Evolutionary conservation across 2,797 vertebrate genomes (phyloP).

Genomic region (Dallia pectoralis): DNA sequence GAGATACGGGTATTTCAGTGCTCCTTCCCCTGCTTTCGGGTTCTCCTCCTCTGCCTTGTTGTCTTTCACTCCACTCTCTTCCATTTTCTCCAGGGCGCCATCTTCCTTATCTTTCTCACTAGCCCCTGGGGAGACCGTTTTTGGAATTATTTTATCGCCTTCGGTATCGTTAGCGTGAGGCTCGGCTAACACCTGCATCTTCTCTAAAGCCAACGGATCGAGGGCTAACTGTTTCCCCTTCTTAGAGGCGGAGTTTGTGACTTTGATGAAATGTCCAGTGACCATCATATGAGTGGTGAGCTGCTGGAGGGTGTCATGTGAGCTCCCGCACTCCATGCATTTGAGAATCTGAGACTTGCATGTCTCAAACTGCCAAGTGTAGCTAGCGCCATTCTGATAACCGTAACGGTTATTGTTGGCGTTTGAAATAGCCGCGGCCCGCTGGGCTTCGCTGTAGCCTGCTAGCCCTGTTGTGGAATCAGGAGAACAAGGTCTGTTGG

Average conservation of each 20-base stretch:
- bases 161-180: conserved; percentile 77
- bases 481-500: conserved; percentile 91
- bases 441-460: conserved; percentile 83
- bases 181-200: conserved; percentile 92
- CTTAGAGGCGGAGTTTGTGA: conserved; percentile 97
- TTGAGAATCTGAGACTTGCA: conserved; percentile 99
- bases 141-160: conserved; percentile 77
- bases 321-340: conserved; percentile 99
- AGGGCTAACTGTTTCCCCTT: conserved; percentile 97
- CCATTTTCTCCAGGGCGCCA: conserved; percentile 76
- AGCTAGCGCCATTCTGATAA: conserved; percentile 98
- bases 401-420: conserved; percentile 92
- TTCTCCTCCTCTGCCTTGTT: conserved; percentile 83
- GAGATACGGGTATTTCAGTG: conserved; percentile 96
- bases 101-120: conserved; percentile 81
- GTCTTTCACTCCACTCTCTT: conserved; percentile 80
- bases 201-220: conserved; percentile 94
- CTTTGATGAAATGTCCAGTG: conserved; percentile 97
- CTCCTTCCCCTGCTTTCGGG: conserved; percentile 82
- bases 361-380: conserved; percentile 99
- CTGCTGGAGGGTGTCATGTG: conserved; percentile 95
- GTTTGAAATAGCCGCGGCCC: conserved; percentile 75
- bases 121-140: conserved; percentile 69
- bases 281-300: conserved; percentile 99
- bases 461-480: conserved; percentile 92